phyloP scores from a whole-genome alignment of 2,888 invertebrate genomes.

The Polydrusus cervinus region DNA sequence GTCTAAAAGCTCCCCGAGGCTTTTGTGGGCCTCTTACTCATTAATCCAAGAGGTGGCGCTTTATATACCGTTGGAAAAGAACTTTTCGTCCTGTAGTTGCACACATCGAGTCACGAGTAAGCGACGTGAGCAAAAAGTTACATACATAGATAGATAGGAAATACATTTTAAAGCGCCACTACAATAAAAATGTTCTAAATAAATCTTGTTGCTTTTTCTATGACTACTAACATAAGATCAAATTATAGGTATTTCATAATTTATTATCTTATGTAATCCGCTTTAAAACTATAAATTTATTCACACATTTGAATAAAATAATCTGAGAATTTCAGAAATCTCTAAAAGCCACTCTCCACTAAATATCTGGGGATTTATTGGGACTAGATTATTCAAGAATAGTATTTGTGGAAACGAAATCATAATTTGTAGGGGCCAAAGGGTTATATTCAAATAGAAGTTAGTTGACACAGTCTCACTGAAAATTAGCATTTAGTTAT shows the following conservation, averaged over 20 bases:
- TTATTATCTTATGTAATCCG: slow-evolving; percentile 10
- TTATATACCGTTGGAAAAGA: no score
- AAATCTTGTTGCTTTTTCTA: no score
- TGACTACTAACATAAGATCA: neutral
- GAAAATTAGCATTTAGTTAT: neutral
- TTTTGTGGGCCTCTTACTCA: no score
- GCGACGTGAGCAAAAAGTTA: no score
- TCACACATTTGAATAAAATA: slow-evolving; percentile 53
- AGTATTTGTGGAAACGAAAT: slow-evolving; percentile 20
- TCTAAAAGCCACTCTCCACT: slow-evolving; percentile 39
- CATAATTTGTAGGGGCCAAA: slow-evolving; percentile 1
- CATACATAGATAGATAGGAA: no score
- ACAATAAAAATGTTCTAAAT: no score
- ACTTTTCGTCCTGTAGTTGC: no score
- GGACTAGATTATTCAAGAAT: slow-evolving; percentile 34
- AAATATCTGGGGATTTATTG: slow-evolving; percentile 38
- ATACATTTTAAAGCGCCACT: no score
- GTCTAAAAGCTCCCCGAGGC: no score
- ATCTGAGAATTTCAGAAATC: slow-evolving; percentile 41
- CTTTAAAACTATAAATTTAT: slow-evolving; percentile 40
- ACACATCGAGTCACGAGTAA: no score
- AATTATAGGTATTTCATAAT: neutral
- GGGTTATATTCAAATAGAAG: slow-evolving; percentile 4
- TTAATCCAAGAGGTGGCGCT: no score
- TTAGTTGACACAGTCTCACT: neutral